phyloP scores from a whole-genome alignment of 1,140 invertebrate genomes.

The Orius insidiosus region DNA sequence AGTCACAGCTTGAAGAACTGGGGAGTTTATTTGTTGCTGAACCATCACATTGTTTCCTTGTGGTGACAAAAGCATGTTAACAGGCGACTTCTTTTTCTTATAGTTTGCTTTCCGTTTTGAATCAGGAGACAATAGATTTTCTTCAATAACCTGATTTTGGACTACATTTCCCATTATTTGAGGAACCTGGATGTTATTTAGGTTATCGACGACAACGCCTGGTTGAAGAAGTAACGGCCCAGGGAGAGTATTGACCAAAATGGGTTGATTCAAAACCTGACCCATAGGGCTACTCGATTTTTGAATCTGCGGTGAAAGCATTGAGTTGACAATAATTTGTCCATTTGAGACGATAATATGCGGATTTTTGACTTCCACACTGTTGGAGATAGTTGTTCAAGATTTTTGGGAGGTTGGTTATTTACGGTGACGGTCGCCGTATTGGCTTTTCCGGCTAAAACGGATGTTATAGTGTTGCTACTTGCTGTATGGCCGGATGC shows the following conservation, averaged over 20 bases:
- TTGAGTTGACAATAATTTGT: constrained; percentile 41
- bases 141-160: constrained; percentile 20
- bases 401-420: constrained; percentile 5
- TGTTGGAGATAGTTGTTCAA: constrained; percentile 22
- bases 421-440: constrained; percentile 57
- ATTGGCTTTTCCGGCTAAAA: constrained; percentile 53
- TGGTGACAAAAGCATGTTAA: constrained; percentile 41
- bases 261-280: constrained; percentile 51
- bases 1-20: constrained; percentile 41
- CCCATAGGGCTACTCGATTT: constrained; percentile 38
- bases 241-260: constrained; percentile 64
- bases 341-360: constrained; percentile 57
- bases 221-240: constrained; percentile 58
- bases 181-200: constrained; percentile 43
- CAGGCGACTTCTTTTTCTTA: constrained; percentile 15
- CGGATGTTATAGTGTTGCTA: constrained; percentile 58
- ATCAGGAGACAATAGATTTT: constrained; percentile 13
- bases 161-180: constrained; percentile 30
- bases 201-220: constrained; percentile 46
- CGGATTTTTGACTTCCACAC: constrained; percentile 28
- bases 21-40: constrained; percentile 20
- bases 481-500: constrained; percentile 53
- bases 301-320: constrained; percentile 15
- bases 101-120: constrained; percentile 14
- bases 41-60: constrained; percentile 30